Evolutionary conservation across 2,888 invertebrate species (phyloP).

Genomic region (Icerya purchasi): DNA sequence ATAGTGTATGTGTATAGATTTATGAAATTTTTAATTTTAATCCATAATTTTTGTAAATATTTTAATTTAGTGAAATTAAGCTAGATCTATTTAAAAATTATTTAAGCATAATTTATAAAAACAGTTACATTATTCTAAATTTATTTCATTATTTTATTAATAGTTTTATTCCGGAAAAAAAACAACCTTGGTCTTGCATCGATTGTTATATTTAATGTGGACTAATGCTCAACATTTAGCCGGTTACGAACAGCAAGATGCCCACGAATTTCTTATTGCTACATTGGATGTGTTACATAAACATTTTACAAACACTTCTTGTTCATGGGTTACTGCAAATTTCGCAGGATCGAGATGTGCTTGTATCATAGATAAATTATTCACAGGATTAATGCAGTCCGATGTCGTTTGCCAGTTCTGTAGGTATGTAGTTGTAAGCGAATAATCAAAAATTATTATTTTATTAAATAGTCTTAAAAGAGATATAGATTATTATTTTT

Average conservation of each 20-base stretch:
- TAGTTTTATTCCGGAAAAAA: slow-evolving; percentile 81
- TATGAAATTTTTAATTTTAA: no score
- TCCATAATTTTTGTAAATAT: no score
- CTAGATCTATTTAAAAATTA: no score
- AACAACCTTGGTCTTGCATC: slow-evolving; percentile 68
- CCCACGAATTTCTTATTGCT: slow-evolving; percentile 96
- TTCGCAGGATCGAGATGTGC: slow-evolving; percentile 43
- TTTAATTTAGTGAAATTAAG: no score
- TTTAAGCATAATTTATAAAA: no score
- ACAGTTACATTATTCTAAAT: no score
- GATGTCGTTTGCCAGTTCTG: slow-evolving; percentile 91
- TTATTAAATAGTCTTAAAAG: no score
- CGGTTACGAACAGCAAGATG: slow-evolving; percentile 88
- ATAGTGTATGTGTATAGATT: no score
- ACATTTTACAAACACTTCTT: slow-evolving; percentile 38
- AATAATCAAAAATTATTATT: no score
- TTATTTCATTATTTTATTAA: no score
- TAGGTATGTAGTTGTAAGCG: slow-evolving; percentile 35
- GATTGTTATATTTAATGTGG: slow-evolving; percentile 83
- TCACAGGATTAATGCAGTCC: slow-evolving; percentile 86
- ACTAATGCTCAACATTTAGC: slow-evolving; percentile 86
- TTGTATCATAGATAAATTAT: slow-evolving; percentile 93
- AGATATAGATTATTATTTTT: no score
- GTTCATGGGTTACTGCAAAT: slow-evolving; percentile 23
- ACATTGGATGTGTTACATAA: slow-evolving; percentile 79